Conservation (phyloP, 2,113 vertebrate species). For the Sterrhoptilus dennistouni region DNA sequence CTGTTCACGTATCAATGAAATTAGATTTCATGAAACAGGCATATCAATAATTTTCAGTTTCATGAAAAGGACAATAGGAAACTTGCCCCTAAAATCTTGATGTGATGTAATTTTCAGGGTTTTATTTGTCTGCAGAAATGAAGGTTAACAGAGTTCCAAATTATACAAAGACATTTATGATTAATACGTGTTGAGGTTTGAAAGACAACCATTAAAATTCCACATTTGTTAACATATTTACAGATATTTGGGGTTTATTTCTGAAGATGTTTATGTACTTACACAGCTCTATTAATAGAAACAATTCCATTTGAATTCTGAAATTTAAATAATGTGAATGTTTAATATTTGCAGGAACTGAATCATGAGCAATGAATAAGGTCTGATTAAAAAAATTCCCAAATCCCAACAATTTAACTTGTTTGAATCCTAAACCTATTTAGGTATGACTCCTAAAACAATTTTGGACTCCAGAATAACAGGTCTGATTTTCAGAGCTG, state of each 20-base stretch:
- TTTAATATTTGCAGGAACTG: background rate
- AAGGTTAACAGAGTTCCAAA: background rate
- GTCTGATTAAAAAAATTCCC: fast-evolving
- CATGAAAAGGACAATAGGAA: background rate
- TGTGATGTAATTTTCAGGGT: background rate
- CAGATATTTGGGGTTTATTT: background rate
- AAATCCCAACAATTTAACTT: background rate
- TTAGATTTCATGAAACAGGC: background rate
- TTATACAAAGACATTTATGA: background rate
- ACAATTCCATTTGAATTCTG: background rate
- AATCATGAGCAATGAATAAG: background rate
- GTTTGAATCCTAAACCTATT: background rate
- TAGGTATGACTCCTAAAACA: background rate
- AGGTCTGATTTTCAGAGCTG: background rate
- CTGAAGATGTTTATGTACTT: background rate
- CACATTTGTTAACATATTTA: background rate
- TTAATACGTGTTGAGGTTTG: background rate
- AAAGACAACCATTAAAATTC: background rate
- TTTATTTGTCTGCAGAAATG: background rate
- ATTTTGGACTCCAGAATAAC: background rate
- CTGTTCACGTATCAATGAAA: background rate
- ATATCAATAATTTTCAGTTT: background rate
- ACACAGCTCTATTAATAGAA: background rate
- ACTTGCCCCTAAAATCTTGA: background rate
- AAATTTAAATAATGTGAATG: background rate